Percentiles rank a stretch among this genome's conserved stretches.
Evolutionary conservation across 2,888 invertebrate species (phyloP).

Genomic region (Lithosia quadra): DNA sequence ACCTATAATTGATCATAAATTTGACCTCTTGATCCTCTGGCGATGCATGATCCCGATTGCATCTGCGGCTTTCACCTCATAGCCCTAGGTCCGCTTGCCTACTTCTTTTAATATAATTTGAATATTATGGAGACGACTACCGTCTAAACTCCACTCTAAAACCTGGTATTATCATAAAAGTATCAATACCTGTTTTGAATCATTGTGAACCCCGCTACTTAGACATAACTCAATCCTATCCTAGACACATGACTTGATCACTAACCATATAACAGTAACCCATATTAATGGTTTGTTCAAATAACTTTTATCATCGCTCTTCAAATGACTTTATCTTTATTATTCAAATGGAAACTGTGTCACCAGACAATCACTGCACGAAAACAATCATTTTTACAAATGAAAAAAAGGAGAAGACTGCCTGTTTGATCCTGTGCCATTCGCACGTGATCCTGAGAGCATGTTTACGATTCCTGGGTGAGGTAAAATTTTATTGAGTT

Average conservation of each 20-base stretch:
- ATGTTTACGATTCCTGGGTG: neutral
- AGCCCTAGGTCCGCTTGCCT: too few relatives aligned
- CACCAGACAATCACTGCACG: neutral
- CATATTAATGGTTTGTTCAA: neutral
- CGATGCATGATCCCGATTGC: too few relatives aligned
- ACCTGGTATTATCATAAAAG: too few relatives aligned
- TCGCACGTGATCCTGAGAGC: neutral
- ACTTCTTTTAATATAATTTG: too few relatives aligned
- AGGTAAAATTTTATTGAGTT: neutral
- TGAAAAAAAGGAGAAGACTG: neutral
- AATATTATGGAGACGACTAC: too few relatives aligned
- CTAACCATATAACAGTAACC: slow-evolving; percentile 4
- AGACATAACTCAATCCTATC: neutral
- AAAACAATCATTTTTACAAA: neutral
- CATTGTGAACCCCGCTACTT: neutral
- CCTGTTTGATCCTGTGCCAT: neutral
- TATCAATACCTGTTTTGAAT: neutral
- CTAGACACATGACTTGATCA: neutral
- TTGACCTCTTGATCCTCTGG: too few relatives aligned
- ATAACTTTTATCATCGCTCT: slow-evolving; percentile 2
- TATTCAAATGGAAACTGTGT: neutral
- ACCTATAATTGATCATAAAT: too few relatives aligned
- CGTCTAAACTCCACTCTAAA: too few relatives aligned
- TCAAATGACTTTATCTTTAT: neutral
- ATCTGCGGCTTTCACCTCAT: too few relatives aligned